phyloP scores from a whole-genome alignment of 2,888 invertebrate species.

The Mechanitis mazaeus region DNA sequence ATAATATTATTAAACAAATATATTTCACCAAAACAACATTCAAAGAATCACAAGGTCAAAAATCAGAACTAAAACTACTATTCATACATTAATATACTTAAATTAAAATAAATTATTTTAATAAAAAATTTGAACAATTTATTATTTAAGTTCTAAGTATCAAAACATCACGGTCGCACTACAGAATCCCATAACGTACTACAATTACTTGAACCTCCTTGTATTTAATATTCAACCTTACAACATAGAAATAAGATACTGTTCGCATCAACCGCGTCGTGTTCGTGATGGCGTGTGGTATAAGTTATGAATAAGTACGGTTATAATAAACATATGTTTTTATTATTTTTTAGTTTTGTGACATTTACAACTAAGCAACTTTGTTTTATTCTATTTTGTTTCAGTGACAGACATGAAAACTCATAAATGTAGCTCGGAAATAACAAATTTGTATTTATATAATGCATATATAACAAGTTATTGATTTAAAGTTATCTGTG shows the following conservation, averaged over 20 bases:
- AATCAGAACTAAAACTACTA: no score
- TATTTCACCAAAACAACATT: no score
- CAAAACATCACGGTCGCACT: slow-evolving; percentile 44
- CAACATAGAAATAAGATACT: slow-evolving; percentile 37
- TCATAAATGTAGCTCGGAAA: background rate
- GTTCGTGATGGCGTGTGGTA: slow-evolving; percentile 53
- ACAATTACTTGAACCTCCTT: slow-evolving; percentile 52
- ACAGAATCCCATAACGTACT: slow-evolving; percentile 68
- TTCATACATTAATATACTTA: no score
- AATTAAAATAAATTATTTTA: slow-evolving; percentile 1
- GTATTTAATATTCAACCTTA: slow-evolving; percentile 52
- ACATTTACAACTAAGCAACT: no score
- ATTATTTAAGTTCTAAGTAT: slow-evolving; percentile 34
- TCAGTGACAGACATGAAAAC: background rate
- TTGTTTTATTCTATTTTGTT: no score
- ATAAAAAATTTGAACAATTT: slow-evolving; percentile 7
- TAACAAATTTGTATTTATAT: background rate
- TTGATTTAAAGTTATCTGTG: background rate
- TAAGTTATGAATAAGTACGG: slow-evolving; percentile 42
- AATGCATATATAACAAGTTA: background rate
- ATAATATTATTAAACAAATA: no score
- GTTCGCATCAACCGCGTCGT: slow-evolving; percentile 36
- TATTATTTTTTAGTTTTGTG: background rate
- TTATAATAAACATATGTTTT: slow-evolving; percentile 3
- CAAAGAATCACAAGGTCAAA: no score